phyloP scores from a whole-genome alignment of 2,888 invertebrate species.

The Pardosa pseudoannulata region DNA sequence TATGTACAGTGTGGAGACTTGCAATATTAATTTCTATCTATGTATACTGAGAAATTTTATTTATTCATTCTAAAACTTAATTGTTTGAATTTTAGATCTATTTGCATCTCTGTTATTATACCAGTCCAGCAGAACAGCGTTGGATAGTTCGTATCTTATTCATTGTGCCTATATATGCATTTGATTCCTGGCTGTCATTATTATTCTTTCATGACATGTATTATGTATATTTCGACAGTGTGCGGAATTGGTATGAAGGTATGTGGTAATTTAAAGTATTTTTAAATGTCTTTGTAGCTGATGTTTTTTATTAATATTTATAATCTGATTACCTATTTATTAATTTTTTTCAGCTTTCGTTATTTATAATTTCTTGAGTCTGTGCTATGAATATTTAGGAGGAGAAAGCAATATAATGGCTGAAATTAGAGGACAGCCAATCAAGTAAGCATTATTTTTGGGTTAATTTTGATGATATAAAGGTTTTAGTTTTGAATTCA shows the following conservation, averaged over 20 bases:
- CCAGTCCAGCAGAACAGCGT: slow-evolving; percentile 98
- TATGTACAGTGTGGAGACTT: too few relatives aligned
- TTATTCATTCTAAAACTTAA: background rate
- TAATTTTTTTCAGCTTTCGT: slow-evolving; percentile 88
- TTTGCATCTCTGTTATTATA: slow-evolving; percentile 98
- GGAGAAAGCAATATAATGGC: slow-evolving; percentile 99
- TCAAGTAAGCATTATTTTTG: slow-evolving; percentile 83
- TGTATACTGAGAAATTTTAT: too few relatives aligned
- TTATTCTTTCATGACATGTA: slow-evolving; percentile 98
- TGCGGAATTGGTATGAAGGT: slow-evolving; percentile 99
- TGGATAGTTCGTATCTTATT: slow-evolving; percentile 99
- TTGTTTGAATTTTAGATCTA: slow-evolving; percentile 85
- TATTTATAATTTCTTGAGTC: slow-evolving; percentile 98
- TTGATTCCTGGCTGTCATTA: slow-evolving; percentile 98
- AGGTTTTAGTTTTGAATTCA: background rate
- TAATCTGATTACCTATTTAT: background rate
- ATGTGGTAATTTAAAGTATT: slow-evolving; percentile 75
- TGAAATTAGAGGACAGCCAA: slow-evolving; percentile 98
- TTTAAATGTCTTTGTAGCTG: too few relatives aligned
- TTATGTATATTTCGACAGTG: slow-evolving; percentile 98
- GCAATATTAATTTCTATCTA: too few relatives aligned
- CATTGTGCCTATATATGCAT: slow-evolving; percentile 99
- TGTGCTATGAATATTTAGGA: slow-evolving; percentile 99
- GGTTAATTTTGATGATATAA: background rate
- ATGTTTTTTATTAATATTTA: slow-evolving; percentile 7